Percentiles rank a stretch among this genome's conserved stretches.
These are phyloP conservation scores for Deroplatys truncata DNA, from an alignment of 2,888 invertebrate genomes.

Conservation along the genomic window DNA sequence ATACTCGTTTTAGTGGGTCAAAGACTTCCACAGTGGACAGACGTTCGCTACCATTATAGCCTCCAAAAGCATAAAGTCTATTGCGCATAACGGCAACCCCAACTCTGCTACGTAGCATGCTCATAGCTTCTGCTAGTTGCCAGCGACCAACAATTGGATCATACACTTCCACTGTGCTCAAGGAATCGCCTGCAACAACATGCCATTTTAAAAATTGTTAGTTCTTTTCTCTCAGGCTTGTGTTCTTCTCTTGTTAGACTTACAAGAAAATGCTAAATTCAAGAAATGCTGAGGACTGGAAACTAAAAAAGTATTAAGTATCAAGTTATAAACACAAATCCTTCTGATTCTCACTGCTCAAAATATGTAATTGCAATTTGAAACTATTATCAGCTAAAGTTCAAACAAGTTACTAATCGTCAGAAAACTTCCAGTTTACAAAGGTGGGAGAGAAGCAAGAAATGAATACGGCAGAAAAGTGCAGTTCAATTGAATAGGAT, in stretches of 20 bases:
- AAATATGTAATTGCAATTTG: too few relatives aligned
- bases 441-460: too few relatives aligned
- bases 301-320: too few relatives aligned
- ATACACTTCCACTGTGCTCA: constrained; percentile 80
- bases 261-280: too few relatives aligned
- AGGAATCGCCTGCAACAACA: constrained; percentile 59
- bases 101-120: constrained; percentile 74
- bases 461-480: too few relatives aligned
- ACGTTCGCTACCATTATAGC: constrained; percentile 80
- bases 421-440: too few relatives aligned
- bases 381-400: too few relatives aligned
- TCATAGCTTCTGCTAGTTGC: constrained; percentile 78
- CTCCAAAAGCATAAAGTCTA: constrained; percentile 73
- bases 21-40: constrained; percentile 81
- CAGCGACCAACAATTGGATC: constrained; percentile 67
- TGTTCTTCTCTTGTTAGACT: too few relatives aligned
- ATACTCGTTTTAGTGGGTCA: constrained; percentile 65
- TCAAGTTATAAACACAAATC: background rate
- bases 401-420: too few relatives aligned
- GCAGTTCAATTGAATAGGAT: too few relatives aligned
- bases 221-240: background rate
- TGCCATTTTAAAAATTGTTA: background rate
- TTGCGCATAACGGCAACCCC: constrained; percentile 81
- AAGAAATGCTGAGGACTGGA: too few relatives aligned
- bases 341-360: background rate